These are phyloP conservation scores for Caiman crocodilus DNA, from an alignment of 2,797 vertebrate species.

Conservation along the genomic window DNA sequence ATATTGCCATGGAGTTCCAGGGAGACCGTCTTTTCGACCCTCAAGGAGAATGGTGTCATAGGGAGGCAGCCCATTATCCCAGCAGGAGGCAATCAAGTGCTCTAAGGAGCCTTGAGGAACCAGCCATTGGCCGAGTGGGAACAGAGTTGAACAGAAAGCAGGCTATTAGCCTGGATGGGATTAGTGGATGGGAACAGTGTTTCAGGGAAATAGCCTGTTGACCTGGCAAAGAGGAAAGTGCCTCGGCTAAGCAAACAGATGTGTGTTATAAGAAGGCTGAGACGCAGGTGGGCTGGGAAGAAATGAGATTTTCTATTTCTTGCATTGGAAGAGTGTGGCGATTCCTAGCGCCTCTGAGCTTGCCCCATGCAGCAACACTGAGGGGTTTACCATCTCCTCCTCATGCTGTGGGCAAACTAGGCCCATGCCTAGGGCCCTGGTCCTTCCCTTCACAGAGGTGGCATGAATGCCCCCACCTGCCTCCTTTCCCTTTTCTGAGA, in stretches of 20 bases:
- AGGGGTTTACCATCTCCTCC: background rate
- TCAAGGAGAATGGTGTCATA: fast-evolving
- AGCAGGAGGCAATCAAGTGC: background rate
- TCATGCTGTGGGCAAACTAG: background rate
- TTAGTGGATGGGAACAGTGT: background rate
- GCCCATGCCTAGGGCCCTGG: too few relatives aligned
- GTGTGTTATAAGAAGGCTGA: background rate
- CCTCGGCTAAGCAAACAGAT: background rate
- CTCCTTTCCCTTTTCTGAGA: too few relatives aligned
- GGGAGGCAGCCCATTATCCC: background rate
- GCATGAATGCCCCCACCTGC: too few relatives aligned
- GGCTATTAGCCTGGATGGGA: background rate
- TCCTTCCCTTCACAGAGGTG: too few relatives aligned
- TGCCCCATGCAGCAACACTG: background rate
- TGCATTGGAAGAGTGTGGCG: background rate
- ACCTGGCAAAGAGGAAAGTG: background rate
- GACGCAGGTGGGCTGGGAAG: background rate
- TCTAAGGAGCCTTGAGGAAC: background rate
- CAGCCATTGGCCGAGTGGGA: background rate
- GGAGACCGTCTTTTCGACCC: background rate
- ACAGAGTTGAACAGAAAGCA: background rate
- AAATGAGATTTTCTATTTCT: background rate
- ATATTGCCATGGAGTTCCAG: fast-evolving
- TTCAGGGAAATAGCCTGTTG: background rate
- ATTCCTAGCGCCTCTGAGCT: background rate